Evolutionary conservation across 2,797 vertebrate genomes (phyloP).

Genomic region (Hippocampus kuda): DNA sequence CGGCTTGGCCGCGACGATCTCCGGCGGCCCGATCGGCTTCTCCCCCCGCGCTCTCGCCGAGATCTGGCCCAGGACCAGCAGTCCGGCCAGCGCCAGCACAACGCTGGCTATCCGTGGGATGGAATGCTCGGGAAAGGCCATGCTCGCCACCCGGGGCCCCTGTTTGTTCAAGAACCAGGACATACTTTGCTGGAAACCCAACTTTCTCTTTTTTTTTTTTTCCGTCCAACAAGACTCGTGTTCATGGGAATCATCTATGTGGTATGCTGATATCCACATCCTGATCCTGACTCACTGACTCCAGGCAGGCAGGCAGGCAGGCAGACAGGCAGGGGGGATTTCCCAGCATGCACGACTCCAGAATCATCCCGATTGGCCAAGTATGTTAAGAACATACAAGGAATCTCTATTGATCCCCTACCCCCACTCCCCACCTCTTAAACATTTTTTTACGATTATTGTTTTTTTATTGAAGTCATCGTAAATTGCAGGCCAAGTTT

Average conservation of each 20-base stretch:
- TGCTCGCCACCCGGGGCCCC: slow-evolving; percentile 32
- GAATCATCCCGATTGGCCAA: no score
- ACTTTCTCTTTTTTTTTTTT: background rate
- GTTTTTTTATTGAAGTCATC: no score
- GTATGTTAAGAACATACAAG: no score
- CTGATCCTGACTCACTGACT: background rate
- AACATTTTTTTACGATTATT: no score
- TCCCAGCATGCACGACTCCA: background rate
- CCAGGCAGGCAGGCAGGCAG: background rate
- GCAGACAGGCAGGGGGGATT: background rate
- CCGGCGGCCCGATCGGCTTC: slow-evolving; percentile 37
- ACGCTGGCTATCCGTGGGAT: slow-evolving; percentile 56
- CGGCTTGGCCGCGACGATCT: slow-evolving; percentile 20
- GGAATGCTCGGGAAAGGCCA: slow-evolving; percentile 44
- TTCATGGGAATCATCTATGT: background rate
- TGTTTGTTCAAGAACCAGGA: slow-evolving; percentile 23
- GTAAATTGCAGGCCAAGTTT: no score
- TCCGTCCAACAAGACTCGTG: background rate
- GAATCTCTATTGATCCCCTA: no score
- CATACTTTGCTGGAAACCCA: background rate
- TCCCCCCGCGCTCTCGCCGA: slow-evolving; percentile 43
- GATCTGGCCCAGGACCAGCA: slow-evolving; percentile 55
- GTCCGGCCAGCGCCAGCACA: slow-evolving; percentile 60
- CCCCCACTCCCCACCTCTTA: no score
- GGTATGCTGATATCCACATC: background rate